These are phyloP conservation scores for Sphenopsis melanotis DNA, from an alignment of 2,797 vertebrate genomes.

Conservation along the genomic window DNA sequence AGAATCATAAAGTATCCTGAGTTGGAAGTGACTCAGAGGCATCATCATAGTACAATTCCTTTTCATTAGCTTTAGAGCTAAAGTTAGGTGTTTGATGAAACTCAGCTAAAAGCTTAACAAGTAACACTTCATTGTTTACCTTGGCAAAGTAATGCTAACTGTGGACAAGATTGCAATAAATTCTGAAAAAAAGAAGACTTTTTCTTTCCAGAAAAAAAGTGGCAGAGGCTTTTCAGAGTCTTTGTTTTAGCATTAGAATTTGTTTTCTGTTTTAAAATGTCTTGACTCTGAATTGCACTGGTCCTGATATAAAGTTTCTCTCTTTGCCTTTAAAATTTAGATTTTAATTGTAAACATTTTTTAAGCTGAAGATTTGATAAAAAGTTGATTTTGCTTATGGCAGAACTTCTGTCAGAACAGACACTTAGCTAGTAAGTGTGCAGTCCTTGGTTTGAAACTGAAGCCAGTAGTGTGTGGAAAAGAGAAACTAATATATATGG, in stretches of 20 bases:
- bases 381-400: background rate
- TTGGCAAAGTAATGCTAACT: background rate
- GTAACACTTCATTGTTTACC: background rate
- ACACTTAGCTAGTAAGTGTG: background rate
- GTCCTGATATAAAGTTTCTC: background rate
- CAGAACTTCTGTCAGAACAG: background rate
- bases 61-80: background rate
- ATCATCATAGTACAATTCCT: background rate
- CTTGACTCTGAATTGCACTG: background rate
- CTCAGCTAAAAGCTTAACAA: background rate
- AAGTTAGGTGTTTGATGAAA: background rate
- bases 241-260: background rate
- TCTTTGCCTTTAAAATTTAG: background rate
- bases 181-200: background rate
- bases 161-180: background rate
- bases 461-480: background rate
- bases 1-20: background rate
- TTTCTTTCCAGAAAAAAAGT: background rate
- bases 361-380: background rate
- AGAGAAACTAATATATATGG: background rate
- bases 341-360: background rate
- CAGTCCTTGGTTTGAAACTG: background rate
- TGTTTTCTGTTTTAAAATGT: background rate
- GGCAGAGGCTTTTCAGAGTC: background rate
- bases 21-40: background rate